These are phyloP conservation scores for Ictalurus punctatus DNA, from an alignment of 2,113 vertebrate species.

Conservation along the genomic window DNA sequence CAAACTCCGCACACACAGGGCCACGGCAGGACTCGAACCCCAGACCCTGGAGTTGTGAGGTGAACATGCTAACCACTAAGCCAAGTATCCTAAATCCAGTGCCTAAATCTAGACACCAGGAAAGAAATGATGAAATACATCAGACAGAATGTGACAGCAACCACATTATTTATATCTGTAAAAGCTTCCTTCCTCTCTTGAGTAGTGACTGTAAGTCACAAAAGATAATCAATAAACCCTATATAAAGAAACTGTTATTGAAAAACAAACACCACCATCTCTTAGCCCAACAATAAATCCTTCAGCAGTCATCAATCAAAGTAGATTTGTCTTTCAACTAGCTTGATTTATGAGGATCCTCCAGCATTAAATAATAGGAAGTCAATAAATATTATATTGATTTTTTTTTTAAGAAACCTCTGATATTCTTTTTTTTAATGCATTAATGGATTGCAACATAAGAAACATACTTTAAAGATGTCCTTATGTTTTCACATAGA, in stretches of 20 bases:
- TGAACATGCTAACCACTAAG: too few species aligned
- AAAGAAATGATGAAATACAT: background rate
- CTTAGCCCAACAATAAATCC: conserved; percentile 54
- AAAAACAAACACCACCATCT: conserved; percentile 36
- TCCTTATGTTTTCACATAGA: conserved; percentile 10
- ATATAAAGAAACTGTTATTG: conserved; percentile 46
- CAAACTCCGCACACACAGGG: too few species aligned
- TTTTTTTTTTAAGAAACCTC: background rate
- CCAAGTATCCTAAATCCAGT: background rate
- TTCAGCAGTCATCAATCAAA: conserved; percentile 45
- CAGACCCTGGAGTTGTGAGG: too few species aligned
- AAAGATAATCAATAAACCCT: conserved; percentile 52
- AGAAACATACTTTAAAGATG: background rate
- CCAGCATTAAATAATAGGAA: background rate
- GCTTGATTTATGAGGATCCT: background rate
- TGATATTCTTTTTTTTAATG: background rate
- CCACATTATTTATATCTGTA: conserved; percentile 25
- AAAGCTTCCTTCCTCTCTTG: conserved; percentile 28
- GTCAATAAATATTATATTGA: background rate
- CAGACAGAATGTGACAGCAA: background rate
- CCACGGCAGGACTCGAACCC: too few species aligned
- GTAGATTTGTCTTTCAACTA: background rate
- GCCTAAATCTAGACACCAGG: background rate
- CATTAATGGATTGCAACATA: too few species aligned
- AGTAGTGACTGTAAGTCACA: conserved; percentile 10